Evolutionary conservation across 2,888 invertebrate species (phyloP).

Genomic region (Drosophila algonquin): DNA sequence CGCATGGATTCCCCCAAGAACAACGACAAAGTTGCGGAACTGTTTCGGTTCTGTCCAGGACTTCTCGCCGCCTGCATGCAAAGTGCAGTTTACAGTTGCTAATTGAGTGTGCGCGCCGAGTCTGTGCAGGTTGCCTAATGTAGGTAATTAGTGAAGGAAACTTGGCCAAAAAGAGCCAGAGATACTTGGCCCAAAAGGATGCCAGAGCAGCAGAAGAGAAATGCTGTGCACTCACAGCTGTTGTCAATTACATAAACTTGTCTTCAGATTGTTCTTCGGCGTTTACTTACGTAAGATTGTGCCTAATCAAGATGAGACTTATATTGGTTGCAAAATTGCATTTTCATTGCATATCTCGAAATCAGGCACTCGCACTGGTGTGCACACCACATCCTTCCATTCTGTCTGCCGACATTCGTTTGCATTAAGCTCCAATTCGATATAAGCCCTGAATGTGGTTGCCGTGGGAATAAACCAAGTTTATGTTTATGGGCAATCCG

Average conservation of each 20-base stretch:
- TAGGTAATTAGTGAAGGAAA: constrained; percentile 67
- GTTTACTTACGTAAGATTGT: neutral
- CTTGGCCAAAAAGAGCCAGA: constrained; percentile 43
- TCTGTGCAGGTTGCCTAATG: constrained; percentile 74
- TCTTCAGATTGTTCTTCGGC: neutral
- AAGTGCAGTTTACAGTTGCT: constrained; percentile 69
- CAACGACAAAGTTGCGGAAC: constrained; percentile 34
- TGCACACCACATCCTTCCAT: neutral
- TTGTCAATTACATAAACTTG: constrained; percentile 53
- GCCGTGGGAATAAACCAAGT: constrained; percentile 54
- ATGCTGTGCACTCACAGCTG: constrained; percentile 31
- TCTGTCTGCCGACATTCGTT: neutral
- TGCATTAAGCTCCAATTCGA: constrained; percentile 18
- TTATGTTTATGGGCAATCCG: constrained; percentile 62
- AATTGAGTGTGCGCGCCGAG: constrained; percentile 65
- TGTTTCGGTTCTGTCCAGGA: constrained; percentile 12
- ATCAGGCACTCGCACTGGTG: neutral
- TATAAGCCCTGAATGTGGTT: constrained; percentile 35
- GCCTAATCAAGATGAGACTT: neutral
- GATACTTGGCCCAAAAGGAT: constrained; percentile 10
- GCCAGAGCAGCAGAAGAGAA: constrained; percentile 6
- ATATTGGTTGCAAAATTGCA: neutral
- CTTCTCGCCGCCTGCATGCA: constrained; percentile 35
- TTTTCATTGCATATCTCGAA: neutral
- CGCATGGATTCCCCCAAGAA: neutral